Base-by-base conservation (phyloP, 2,888 invertebrate genomes). In the Physocephala rufipes region DNA sequence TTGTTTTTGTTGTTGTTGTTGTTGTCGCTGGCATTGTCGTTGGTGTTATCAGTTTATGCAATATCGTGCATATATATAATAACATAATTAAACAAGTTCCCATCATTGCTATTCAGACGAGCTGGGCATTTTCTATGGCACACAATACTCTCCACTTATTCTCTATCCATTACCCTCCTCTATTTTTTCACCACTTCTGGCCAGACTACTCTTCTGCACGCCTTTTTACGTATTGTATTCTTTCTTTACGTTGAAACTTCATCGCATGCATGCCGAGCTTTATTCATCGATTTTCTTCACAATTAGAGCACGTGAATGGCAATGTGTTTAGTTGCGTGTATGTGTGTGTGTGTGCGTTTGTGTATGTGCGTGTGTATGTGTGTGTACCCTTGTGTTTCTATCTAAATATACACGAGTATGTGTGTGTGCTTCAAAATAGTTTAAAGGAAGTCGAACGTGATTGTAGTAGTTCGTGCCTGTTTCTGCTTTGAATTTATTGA, bases 201-300 rank as follows among this genome's bases (percentile, higher is more conserved):
- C 19, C 15, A 15, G 24, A 24, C 15, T 58, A 55, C 53, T 28
- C 43, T 66, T 36, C 36, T 55, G 53, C 36, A 65, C 55, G 30
- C 53, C 51, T 63, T 73, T 30, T 36, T 36, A 9, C 49, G 28
- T 64, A 45, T 51, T 47, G 28, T 49, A 55, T 67, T n/a, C 64
- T 65, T 70, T 73, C 73, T 73, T 73, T 74, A 73, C 70, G 73
- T 68, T 71, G 59, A 58, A 71, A 71, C 67, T 71, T 73, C 71
- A 67, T 53, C 65, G 64, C 71, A 58, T 26, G 58, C 9, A 71
- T 63, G 67, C 70, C 70, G 70, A 67, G 65, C 70, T 73, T 70
- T 70, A 73, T 73, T 74, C 73, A 73, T 74, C 66, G 74, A 67
- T 67, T 67, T 47, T 67, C 47, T 59, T 47, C 45, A 59, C 45